phyloP scores from a whole-genome alignment of 2,888 invertebrate species.

The Eulithis prunata region DNA sequence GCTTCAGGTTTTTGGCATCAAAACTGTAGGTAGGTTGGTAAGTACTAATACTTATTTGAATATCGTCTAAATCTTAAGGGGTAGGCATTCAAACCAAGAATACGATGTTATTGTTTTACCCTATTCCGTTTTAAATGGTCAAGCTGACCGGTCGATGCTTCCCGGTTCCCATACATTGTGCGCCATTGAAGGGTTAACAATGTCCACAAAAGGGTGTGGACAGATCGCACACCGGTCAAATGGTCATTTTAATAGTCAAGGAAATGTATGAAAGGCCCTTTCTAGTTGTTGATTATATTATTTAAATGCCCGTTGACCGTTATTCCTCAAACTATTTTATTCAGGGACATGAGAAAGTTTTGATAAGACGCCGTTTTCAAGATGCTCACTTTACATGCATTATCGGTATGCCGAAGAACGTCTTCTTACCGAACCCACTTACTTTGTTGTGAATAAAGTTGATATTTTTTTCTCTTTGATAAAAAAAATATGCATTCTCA shows the following conservation, averaged over 20 bases:
- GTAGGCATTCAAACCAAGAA: conserved; percentile 18
- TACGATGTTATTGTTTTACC: conserved; percentile 33
- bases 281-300: conserved; percentile 78
- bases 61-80: background rate
- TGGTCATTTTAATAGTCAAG: conserved; percentile 76
- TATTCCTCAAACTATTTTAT: conserved; percentile 75
- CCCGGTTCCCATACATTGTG: conserved; percentile 80
- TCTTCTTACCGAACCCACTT: background rate
- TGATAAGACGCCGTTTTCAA: conserved; percentile 23
- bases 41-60: background rate
- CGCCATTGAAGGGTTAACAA: conserved; percentile 74
- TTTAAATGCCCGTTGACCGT: conserved; percentile 78
- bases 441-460: background rate
- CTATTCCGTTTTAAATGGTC: conserved; percentile 62
- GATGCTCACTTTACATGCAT: conserved; percentile 29
- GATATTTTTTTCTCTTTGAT: background rate
- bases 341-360: conserved; percentile 75
- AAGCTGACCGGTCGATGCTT: conserved; percentile 65
- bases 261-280: conserved; percentile 80
- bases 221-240: conserved; percentile 80
- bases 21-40: background rate
- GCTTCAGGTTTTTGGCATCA: background rate
- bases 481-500: background rate
- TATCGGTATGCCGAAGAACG: conserved; percentile 15
- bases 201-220: conserved; percentile 79